Evolutionary conservation across 2,797 vertebrate genomes (phyloP), one percentile per base, ranked within the genome.

Genomic region (Manis pentadactyla): DNA sequence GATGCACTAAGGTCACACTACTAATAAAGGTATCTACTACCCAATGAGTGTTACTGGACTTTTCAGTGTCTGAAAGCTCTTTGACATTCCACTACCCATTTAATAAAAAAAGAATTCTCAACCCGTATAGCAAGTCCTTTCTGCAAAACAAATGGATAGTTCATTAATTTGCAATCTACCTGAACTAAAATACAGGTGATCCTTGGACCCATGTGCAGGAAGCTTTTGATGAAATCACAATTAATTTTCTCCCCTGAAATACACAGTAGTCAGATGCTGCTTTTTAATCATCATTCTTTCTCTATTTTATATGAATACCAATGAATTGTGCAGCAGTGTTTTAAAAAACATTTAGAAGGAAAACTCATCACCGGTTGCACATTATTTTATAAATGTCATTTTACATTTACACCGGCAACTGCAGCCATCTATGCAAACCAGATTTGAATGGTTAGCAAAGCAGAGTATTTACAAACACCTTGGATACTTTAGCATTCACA

Each of bases 381-480:
- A 92, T 95, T 97, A 96, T 95, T 12, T 95, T 98, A 98, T 98
- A 98, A 91, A 96, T 98, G 98, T 97, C 98, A 98, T 64, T 93
- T 98, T 98, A 95, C 95, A 98, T 98, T 98, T 98, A 77, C 95
- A 83, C 93, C 63, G 51, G 95, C 94, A 90, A 96, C 96, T 92
- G 95, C 71, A 98, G 95, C 96, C 96, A 97, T 97, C 94, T 95
- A 95, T 96, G 95, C 91, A 97, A 98, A 98, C 94, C 94, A 81
- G 97, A 98, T 98, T 96, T 97, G 98, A 98, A 98, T 96, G 97
- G 97, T 93, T 98, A 96, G 96, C 97, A 97, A 97, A 98, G 97
- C 90, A 73, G 93, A 97, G 95, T 98, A 98, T 98, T 98, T 98
- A 98, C 98, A 98, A 98, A 98, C 27, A 92, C 98, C 97, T 98